Evolutionary conservation across 2,113 vertebrate genomes (phyloP), one percentile per base, ranked within the genome.

Genomic region (Brachyhypopomus occidentalis): DNA sequence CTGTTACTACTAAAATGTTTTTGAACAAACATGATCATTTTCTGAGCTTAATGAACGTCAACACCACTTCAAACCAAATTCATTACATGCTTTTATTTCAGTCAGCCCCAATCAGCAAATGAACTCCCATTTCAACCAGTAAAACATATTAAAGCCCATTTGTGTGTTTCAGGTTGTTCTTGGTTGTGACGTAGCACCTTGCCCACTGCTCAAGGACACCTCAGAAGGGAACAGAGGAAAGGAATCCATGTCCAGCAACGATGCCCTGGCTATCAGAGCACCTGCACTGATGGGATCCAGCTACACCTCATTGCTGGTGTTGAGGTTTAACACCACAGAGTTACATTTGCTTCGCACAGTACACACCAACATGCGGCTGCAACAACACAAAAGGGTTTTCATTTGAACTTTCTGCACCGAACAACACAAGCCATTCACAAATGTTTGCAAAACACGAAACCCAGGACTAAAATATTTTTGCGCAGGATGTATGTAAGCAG

Each of bases 81-180:
- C 34, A 41, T n/a, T 38, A n/a, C 1, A 6, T 38, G 66, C 30
- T 8, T 71, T 48, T 71, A 48, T 4, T 52, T 41, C 12, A 25
- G 41, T 4, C 48, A 22, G 41, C 38, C 20, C 3, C 11, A 52
- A 59, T 30, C 52, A 59, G 52, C 6, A 59, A 41, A 78, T 78
- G 41, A 78, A 48, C n/a, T 78, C 12, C 16, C 4, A 19, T 25
- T 58, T 67, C 14, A 45, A 41, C 48, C 69, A 36, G 30, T 58
- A 38, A 7, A 23, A 23, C 52, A 22, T 36, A 23, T 4, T 23
- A 67, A 11, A 11, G 25, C 5, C 45, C n/a, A 17, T 55, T 14
- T 38, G 34, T 56, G 17, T 79, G 67, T 45, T 60, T 79, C 56
- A 62, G n/a, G 22, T 11, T 62, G 11, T 62, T 79, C 55, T 48